A percentile compares a stretch with the other conserved stretches of the same genome.
Evolutionary conservation across 2,113 vertebrate genomes (phyloP).

Genomic region (Madoqua kirkii): DNA sequence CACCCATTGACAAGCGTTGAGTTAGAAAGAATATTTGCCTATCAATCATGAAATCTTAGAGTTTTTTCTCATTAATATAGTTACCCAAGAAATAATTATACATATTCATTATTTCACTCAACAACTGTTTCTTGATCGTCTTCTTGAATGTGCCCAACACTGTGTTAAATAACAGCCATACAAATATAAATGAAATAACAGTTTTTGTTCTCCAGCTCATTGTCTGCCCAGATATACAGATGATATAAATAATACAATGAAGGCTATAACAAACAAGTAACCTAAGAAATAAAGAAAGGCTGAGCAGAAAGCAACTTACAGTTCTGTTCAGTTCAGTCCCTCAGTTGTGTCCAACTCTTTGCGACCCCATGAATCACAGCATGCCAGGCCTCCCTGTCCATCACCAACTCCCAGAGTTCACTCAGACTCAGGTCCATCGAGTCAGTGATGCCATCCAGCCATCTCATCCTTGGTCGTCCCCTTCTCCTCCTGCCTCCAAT

Average conservation of each 20-base stretch:
- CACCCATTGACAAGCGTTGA: not conserved
- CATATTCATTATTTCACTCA: not conserved
- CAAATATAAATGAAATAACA: not conserved
- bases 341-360: too few relatives aligned
- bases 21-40: not conserved
- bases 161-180: not conserved
- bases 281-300: not conserved
- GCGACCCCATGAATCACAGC: too few relatives aligned
- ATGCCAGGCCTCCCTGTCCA: too few relatives aligned
- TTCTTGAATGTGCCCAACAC: not conserved
- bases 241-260: not conserved
- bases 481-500: too few relatives aligned
- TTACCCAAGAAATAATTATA: not conserved
- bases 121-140: not conserved
- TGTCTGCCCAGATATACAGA: not conserved
- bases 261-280: not conserved
- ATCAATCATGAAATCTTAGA: not conserved
- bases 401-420: too few relatives aligned
- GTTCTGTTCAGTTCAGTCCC: not conserved
- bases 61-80: not conserved
- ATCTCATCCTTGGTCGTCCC: too few relatives aligned
- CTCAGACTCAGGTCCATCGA: too few relatives aligned
- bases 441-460: too few relatives aligned
- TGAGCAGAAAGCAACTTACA: not conserved
- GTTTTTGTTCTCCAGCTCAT: not conserved